phyloP scores from a whole-genome alignment of 1,140 invertebrate genomes.

The Lordiphosa stackelbergi region DNA sequence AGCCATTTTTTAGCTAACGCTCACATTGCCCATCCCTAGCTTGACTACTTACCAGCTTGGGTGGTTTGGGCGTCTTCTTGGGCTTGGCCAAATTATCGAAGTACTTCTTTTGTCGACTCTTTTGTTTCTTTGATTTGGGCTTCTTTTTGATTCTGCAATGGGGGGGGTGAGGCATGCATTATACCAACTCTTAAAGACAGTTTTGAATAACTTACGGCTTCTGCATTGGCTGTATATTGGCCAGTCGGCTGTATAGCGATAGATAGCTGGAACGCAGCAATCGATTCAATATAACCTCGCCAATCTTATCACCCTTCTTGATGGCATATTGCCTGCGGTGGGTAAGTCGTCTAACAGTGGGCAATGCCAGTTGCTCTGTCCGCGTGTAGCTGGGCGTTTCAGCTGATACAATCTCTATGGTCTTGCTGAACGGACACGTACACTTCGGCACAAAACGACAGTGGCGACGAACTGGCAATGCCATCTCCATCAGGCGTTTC shows the following conservation, averaged over 20 bases:
- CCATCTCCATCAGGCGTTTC: conserved; percentile 49
- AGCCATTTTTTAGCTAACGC: too few relatives aligned
- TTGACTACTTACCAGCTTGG: conserved; percentile 36
- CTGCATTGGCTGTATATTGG: conserved; percentile 44
- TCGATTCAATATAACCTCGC: conserved; percentile 53
- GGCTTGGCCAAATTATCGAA: conserved; percentile 44
- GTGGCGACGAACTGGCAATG: conserved; percentile 23
- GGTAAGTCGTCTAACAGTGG: conserved; percentile 38
- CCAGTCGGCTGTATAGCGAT: conserved; percentile 62
- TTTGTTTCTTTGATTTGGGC: conserved; percentile 34
- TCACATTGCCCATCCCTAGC: neutral
- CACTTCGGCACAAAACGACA: conserved; percentile 52
- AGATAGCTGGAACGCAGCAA: conserved; percentile 59
- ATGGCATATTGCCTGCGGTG: conserved; percentile 23
- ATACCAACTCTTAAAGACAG: neutral
- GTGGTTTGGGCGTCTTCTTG: conserved; percentile 24
- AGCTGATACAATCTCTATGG: conserved; percentile 48
- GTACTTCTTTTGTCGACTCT: conserved; percentile 21
- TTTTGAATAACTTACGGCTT: conserved; percentile 37
- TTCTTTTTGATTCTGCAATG: conserved; percentile 39
- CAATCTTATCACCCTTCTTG: conserved; percentile 33
- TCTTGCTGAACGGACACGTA: conserved; percentile 54
- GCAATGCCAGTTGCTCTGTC: conserved; percentile 63
- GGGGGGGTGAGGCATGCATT: neutral
- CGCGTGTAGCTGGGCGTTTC: conserved; percentile 42